These are phyloP conservation scores for Collichthys lucidus DNA, from an alignment of 2,113 vertebrate genomes.

Conservation along the genomic window DNA sequence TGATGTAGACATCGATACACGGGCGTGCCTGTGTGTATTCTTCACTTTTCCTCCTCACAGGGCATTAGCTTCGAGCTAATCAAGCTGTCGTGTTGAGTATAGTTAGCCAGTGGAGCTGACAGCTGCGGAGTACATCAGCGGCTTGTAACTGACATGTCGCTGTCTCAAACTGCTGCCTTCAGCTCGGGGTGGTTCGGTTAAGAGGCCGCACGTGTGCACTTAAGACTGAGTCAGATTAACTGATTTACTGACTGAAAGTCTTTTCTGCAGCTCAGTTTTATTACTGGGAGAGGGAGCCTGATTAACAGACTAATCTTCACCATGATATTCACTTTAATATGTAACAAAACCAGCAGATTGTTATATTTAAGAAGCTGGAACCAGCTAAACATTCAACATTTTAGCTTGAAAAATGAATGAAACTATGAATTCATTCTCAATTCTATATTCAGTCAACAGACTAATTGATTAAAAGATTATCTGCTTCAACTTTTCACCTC, in stretches of 20 bases:
- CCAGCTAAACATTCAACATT: not conserved
- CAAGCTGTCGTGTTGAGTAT: slow-evolving; percentile 47
- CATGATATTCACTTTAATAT: not conserved
- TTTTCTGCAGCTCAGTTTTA: not conserved
- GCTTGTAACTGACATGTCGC: slow-evolving; percentile 43
- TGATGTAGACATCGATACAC: slow-evolving; percentile 1
- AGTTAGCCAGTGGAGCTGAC: slow-evolving; percentile 38
- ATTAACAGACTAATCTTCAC: no score
- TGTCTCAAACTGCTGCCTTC: slow-evolving; percentile 44
- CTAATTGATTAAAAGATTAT: not conserved
- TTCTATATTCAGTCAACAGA: not conserved
- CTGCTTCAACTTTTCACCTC: not conserved
- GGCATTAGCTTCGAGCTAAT: slow-evolving; percentile 50
- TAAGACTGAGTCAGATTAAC: not conserved
- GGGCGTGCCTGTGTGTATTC: not conserved
- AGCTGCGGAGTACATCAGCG: slow-evolving; percentile 16
- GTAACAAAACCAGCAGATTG: not conserved
- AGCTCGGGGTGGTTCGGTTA: not conserved
- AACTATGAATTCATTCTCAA: not conserved
- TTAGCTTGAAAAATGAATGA: not conserved
- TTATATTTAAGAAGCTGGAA: not conserved
- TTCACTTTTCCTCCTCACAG: slow-evolving; percentile 24
- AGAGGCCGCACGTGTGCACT: slow-evolving; percentile 5
- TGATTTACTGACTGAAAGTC: not conserved
- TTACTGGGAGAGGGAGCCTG: not conserved